Evolutionary conservation across 2,888 invertebrate genomes (phyloP), one percentile per base, ranked within the genome.

Genomic region (Rhopalosiphum nymphaeae): DNA sequence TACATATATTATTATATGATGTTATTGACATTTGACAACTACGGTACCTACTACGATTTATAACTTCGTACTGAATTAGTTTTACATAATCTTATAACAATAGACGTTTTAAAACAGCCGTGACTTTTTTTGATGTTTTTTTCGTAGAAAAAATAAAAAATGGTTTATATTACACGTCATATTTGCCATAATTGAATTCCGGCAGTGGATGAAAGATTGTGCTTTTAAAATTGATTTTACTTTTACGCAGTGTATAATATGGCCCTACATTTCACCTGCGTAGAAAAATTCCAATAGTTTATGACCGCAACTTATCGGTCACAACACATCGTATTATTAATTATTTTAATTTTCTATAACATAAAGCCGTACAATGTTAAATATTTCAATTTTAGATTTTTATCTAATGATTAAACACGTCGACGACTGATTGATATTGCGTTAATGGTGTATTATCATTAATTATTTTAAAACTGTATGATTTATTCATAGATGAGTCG

Each of bases 381-480:
- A 21, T 36, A 88, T 89, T 89, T 56, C 36, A 42, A 89, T 56
- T 42, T 36, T 53, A 89, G 88, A 89, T 89, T 89, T 88, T 89
- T 89, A 89, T 89, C 88, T 56, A 26, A 89, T 56, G 53, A 89
- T 89, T 89, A 7, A 89, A 29, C 25, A 56, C 25, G 53, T 53
- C 53, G 42, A 56, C 25, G 53, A 56, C 10, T 56, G 36, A 89
- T 89, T 56, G 36, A 89, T 56, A 36, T 26, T 26, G 53, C 88
- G 88, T 53, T n/a, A 46, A 49, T 49, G 21, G 29, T 53, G 1
- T 87, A 87, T 21, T 78, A 78, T 36, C 78, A 36, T 78, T 78
- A 78, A 78, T 78, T 78, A 78, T 78, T 78, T 36, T 78, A 78
- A 78, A 25, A 78, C 78, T 78, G 9, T 21, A 9, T 36, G 78